Conservation (phyloP, 2,797 vertebrate genomes). For the Amphiprion clarkii region DNA sequence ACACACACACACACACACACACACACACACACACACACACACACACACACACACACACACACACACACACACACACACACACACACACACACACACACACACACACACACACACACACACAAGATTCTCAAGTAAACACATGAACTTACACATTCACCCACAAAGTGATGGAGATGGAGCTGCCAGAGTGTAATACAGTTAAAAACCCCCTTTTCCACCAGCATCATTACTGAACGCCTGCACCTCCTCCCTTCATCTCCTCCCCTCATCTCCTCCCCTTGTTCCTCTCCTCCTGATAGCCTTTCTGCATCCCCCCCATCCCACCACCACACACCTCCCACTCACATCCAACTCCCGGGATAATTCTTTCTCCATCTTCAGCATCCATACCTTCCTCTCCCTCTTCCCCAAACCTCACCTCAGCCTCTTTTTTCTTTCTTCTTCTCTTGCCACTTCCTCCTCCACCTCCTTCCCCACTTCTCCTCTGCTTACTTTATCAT, state of each 20-base stretch:
- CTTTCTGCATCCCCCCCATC: slow-evolving; percentile 38
- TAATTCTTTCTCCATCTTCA: slow-evolving; percentile 45
- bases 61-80: slow-evolving; percentile 38
- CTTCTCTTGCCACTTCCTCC: background rate
- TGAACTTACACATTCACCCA: slow-evolving; percentile 53
- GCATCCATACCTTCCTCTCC: slow-evolving; percentile 11
- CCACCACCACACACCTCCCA: slow-evolving; percentile 21
- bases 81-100: slow-evolving; percentile 27
- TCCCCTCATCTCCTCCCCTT: slow-evolving; percentile 6
- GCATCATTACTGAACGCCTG: slow-evolving; percentile 44
- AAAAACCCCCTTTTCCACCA: slow-evolving; percentile 65
- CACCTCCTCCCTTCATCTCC: slow-evolving; percentile 6
- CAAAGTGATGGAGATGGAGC: slow-evolving; percentile 73
- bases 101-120: slow-evolving; percentile 23
- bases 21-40: slow-evolving; percentile 24
- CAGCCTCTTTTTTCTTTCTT: background rate
- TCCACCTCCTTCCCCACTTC: slow-evolving; percentile 2
- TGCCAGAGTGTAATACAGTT: slow-evolving; percentile 71
- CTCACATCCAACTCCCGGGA: slow-evolving; percentile 46
- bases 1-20: slow-evolving; percentile 22
- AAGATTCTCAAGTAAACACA: slow-evolving; percentile 55
- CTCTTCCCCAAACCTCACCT: background rate
- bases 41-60: slow-evolving; percentile 11
- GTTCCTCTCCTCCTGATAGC: slow-evolving; percentile 18
- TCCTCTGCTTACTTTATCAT: slow-evolving; percentile 74